phyloP scores from a whole-genome alignment of 2,888 invertebrate genomes.

The Caenorhabditis sp. region DNA sequence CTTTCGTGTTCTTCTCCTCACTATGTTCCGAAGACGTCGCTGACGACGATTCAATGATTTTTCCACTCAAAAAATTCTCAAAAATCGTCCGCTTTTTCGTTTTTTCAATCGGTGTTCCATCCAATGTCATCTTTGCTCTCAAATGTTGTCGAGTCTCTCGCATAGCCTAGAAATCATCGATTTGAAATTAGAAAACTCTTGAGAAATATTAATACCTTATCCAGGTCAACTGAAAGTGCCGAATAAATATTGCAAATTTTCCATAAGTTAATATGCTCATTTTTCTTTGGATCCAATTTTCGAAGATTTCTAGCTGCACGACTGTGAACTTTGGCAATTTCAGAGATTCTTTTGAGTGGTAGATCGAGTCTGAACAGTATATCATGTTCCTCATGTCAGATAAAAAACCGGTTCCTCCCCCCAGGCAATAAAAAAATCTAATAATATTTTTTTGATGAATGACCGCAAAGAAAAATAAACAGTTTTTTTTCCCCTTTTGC shows the following conservation, averaged over 20 bases:
- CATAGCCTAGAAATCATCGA: slow-evolving; percentile 11
- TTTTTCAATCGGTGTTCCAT: slow-evolving; percentile 20
- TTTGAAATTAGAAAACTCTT: neutral
- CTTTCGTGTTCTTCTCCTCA: neutral
- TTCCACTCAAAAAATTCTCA: neutral
- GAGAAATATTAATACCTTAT: slow-evolving; percentile 11
- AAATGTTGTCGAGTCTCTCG: slow-evolving; percentile 19
- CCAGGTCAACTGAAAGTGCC: slow-evolving; percentile 22
- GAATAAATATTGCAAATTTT: slow-evolving; percentile 36
- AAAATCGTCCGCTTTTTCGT: slow-evolving; percentile 8
- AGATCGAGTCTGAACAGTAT: slow-evolving; percentile 15
- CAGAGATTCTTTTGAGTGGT: slow-evolving; percentile 21
- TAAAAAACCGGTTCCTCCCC: neutral
- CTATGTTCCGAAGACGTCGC: neutral
- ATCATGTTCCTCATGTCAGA: no score
- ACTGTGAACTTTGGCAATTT: slow-evolving; percentile 33
- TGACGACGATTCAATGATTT: neutral
- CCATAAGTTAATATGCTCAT: slow-evolving; percentile 33
- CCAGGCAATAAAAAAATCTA: neutral
- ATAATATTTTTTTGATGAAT: slow-evolving; percentile 3
- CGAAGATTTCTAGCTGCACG: slow-evolving; percentile 20
- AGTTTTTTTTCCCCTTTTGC: neutral
- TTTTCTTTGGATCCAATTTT: slow-evolving; percentile 32
- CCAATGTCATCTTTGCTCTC: slow-evolving; percentile 22
- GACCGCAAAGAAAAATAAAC: neutral